Percentiles rank a stretch among this genome's conserved stretches.
Conservation (phyloP, 92 coral and sea anemone genomes). For the Actinostola sp. region DNA sequence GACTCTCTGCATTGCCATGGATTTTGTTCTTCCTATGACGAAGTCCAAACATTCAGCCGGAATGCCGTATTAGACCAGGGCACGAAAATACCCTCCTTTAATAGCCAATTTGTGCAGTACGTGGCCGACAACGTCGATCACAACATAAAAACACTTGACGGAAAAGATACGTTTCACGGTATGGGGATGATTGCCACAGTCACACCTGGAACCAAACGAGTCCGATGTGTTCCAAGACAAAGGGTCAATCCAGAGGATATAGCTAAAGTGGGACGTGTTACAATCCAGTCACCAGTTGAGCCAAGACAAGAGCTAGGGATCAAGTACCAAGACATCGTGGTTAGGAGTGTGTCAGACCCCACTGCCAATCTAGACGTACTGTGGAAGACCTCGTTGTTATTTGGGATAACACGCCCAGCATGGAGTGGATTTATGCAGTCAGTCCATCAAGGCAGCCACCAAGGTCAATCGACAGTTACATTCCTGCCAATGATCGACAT, state of each 20-base stretch:
- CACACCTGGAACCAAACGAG: slow-evolving; percentile 55
- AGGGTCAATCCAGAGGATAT: slow-evolving; percentile 31
- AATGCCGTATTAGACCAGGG: slow-evolving; percentile 54
- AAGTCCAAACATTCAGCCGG: slow-evolving; percentile 28
- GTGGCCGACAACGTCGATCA: slow-evolving; percentile 65
- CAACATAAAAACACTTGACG: slow-evolving; percentile 48
- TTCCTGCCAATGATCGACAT: slow-evolving; percentile 64
- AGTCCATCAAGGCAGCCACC: slow-evolving; percentile 28
- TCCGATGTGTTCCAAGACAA: slow-evolving; percentile 38
- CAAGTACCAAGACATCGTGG: slow-evolving; percentile 38
- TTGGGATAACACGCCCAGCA: slow-evolving; percentile 48
- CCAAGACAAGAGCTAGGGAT: slow-evolving; percentile 28
- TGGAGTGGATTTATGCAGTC: slow-evolving; percentile 62
- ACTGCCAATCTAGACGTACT: slow-evolving; percentile 48
- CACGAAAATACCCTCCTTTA: slow-evolving; percentile 28
- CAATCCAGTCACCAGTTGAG: slow-evolving; percentile 40
- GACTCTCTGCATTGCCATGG: slow-evolving; percentile 55
- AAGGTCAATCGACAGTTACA: slow-evolving; percentile 40
- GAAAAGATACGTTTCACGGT: slow-evolving; percentile 54
- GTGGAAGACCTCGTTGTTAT: slow-evolving; percentile 59
- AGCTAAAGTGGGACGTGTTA: slow-evolving; percentile 40
- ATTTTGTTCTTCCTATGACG: slow-evolving; percentile 40
- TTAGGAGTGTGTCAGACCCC: slow-evolving; percentile 37
- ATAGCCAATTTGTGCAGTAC: slow-evolving; percentile 49
- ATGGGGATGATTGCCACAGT: slow-evolving; percentile 67